These are phyloP conservation scores for Dicerorhinus sumatrensis DNA, from an alignment of 2,113 vertebrate genomes.

Conservation along the genomic window DNA sequence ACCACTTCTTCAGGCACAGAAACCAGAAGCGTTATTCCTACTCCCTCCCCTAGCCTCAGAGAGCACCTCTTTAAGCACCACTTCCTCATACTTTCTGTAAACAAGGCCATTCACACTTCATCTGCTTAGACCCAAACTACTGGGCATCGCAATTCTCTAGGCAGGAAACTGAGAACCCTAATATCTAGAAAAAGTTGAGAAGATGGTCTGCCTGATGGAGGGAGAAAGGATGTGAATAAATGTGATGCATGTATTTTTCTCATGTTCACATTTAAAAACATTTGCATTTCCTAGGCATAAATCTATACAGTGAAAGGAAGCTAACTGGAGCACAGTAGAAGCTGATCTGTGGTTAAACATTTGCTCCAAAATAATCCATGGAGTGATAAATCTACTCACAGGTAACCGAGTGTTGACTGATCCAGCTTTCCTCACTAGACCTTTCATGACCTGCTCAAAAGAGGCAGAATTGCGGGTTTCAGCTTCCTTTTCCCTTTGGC, in stretches of 20 bases:
- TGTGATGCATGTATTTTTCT: neutral
- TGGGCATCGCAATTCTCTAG: neutral
- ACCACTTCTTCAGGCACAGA: neutral
- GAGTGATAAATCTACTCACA: neutral
- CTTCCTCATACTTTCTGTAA: neutral
- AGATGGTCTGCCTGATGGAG: neutral
- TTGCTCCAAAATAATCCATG: neutral
- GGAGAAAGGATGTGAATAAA: neutral
- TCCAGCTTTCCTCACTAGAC: neutral
- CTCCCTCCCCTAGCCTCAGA: neutral
- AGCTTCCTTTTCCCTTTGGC: neutral
- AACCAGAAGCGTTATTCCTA: neutral
- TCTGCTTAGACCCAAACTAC: neutral
- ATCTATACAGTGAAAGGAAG: neutral
- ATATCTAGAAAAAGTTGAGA: neutral
- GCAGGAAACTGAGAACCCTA: neutral
- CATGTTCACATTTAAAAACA: neutral
- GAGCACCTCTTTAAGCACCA: neutral
- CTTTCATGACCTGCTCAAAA: neutral
- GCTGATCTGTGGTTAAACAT: neutral
- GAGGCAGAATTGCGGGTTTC: neutral
- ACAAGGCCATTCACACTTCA: neutral
- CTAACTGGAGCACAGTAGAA: neutral
- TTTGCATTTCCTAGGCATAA: neutral
- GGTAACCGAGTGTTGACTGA: neutral